These are phyloP conservation scores for Murina feae DNA, from an alignment of 2,113 vertebrate species.

Conservation along the genomic window DNA sequence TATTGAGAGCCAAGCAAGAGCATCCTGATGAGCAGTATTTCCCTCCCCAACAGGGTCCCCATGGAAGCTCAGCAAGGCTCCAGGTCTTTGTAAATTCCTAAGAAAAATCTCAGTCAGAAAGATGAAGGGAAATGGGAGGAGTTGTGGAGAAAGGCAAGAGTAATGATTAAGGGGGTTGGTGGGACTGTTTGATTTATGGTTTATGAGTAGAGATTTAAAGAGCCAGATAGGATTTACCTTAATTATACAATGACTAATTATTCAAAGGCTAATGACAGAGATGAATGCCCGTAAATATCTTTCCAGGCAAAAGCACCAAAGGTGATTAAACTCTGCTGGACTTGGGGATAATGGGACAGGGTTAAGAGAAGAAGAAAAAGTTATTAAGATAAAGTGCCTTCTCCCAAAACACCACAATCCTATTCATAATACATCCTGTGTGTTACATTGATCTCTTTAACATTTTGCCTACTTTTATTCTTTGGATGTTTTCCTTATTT, in stretches of 20 bases:
- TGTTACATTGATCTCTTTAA: rapidly evolving
- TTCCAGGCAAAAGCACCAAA: constrained; percentile 11
- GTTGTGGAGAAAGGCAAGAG: not conserved
- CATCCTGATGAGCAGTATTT: too few species aligned
- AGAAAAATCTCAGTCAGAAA: not conserved
- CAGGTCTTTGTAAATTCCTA: not conserved
- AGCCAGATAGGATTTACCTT: constrained; percentile 22
- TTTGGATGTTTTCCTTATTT: not conserved
- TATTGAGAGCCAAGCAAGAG: rapidly evolving
- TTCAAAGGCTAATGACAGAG: constrained; percentile 11
- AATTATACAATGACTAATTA: constrained; percentile 13
- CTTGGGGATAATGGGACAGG: not conserved
- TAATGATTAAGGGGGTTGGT: not conserved
- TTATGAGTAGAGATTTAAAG: constrained; percentile 40
- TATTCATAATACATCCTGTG: rapidly evolving
- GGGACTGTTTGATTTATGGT: constrained; percentile 30
- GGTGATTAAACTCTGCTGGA: constrained; percentile 48
- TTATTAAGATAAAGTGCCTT: not conserved
- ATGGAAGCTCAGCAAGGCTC: not conserved
- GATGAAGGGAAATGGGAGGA: not conserved
- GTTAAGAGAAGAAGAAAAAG: not conserved
- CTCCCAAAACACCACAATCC: rapidly evolving
- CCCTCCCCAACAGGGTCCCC: not conserved
- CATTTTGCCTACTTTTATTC: not conserved
- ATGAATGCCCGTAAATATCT: constrained; percentile 22